A percentile compares a stretch with the other conserved stretches of the same genome.
phyloP scores from a whole-genome alignment of 2,888 invertebrate species.

The Caenorhabditis wallacei region DNA sequence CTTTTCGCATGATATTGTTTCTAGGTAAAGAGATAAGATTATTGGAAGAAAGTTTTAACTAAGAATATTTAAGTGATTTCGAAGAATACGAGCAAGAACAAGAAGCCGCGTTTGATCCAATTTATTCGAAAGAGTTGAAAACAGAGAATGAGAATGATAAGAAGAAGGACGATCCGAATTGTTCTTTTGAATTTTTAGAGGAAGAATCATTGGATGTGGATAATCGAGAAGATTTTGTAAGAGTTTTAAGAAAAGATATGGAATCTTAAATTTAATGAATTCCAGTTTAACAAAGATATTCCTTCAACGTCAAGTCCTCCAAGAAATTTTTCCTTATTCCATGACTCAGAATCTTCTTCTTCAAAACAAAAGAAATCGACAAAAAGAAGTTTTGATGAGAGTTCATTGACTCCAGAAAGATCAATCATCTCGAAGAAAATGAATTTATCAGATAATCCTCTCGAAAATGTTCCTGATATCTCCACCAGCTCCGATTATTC shows the following conservation, averaged over 20 bases:
- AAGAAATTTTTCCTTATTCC: not conserved
- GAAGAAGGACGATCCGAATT: not conserved
- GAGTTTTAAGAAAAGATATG: not conserved
- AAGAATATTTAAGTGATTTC: constrained; percentile 26
- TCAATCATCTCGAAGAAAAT: not conserved
- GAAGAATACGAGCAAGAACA: constrained; percentile 44
- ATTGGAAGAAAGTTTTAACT: not conserved
- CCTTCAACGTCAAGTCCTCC: not conserved
- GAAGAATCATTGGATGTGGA: constrained; percentile 4
- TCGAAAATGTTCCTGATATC: not conserved
- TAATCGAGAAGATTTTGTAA: constrained; percentile 34
- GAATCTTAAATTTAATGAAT: not conserved
- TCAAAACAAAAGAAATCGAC: not conserved
- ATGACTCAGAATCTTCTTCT: not conserved
- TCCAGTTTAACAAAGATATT: not conserved
- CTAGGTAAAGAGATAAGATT: constrained; percentile 9
- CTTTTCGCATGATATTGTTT: constrained; percentile 39
- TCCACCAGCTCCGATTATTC: constrained; percentile 15
- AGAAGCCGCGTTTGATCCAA: not conserved
- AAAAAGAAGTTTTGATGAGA: not conserved
- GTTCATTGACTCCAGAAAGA: not conserved
- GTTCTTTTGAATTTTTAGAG: not conserved
- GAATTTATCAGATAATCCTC: too few species aligned
- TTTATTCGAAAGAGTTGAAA: not conserved
- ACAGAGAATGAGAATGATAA: not conserved